Percentiles rank a stretch among this genome's conserved stretches.
These are phyloP conservation scores for Himalopsyche kuldschensis DNA, from an alignment of 2,888 invertebrate species.

Conservation along the genomic window DNA sequence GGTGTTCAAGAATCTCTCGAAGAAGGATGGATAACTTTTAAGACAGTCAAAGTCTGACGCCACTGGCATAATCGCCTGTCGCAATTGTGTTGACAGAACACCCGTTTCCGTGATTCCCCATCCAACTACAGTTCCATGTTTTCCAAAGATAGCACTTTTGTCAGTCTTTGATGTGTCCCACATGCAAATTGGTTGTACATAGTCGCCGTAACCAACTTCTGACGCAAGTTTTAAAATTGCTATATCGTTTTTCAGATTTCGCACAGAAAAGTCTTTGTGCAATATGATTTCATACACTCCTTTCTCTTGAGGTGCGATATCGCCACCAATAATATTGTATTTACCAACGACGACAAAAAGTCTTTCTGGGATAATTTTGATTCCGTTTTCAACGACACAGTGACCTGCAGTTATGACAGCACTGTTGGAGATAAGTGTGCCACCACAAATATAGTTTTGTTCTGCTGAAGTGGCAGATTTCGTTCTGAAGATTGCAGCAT, in stretches of 20 bases:
- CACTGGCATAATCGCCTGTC: slow-evolving; percentile 19
- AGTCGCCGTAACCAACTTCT: slow-evolving; percentile 36
- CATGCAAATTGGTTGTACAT: slow-evolving; percentile 44
- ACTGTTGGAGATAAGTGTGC: slow-evolving; percentile 46
- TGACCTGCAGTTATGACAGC: slow-evolving; percentile 44
- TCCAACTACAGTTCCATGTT: slow-evolving; percentile 41
- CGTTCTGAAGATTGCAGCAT: slow-evolving; percentile 46
- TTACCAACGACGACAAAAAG: neutral
- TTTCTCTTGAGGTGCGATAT: neutral
- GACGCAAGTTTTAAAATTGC: slow-evolving; percentile 41
- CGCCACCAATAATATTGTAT: neutral
- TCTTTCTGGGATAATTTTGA: neutral
- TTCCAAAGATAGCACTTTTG: neutral
- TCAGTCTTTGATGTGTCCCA: slow-evolving; percentile 41
- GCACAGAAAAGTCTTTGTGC: slow-evolving; percentile 32
- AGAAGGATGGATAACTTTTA: slow-evolving; percentile 21
- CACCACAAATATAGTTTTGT: slow-evolving; percentile 49
- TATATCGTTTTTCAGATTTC: slow-evolving; percentile 41
- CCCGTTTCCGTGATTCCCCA: slow-evolving; percentile 48
- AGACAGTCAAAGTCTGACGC: slow-evolving; percentile 25
- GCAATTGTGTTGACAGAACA: slow-evolving; percentile 42
- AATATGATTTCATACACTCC: slow-evolving; percentile 4
- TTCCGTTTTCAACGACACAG: slow-evolving; percentile 7
- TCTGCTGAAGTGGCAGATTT: neutral
- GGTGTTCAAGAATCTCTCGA: slow-evolving; percentile 15